These are phyloP conservation scores for Atethmia centrago DNA, from an alignment of 2,888 invertebrate species.

Conservation along the genomic window DNA sequence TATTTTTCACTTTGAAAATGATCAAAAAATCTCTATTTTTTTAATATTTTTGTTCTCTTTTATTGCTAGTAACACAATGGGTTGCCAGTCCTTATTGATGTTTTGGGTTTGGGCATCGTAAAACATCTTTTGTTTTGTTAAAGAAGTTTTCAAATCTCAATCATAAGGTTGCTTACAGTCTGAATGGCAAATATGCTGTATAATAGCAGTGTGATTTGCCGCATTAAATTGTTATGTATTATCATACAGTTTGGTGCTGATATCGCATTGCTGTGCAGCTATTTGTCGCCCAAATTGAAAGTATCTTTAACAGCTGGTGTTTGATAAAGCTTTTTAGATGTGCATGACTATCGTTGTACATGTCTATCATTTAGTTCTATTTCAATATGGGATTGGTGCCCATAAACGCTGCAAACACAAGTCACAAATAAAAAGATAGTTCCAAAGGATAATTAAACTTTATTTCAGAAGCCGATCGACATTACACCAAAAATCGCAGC, in stretches of 20 bases:
- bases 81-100: constrained; percentile 77
- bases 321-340: constrained; percentile 36
- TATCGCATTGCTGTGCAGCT: constrained; percentile 13
- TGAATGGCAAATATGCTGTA: constrained; percentile 28
- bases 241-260: neutral
- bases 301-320: constrained; percentile 13
- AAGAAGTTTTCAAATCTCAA: neutral
- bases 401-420: constrained; percentile 85
- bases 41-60: constrained; percentile 4
- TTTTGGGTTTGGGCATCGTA: constrained; percentile 33
- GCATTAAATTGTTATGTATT: constrained; percentile 22
- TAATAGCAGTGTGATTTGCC: constrained; percentile 10
- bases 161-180: constrained; percentile 35
- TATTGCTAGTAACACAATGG: constrained; percentile 80
- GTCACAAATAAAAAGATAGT: constrained; percentile 18
- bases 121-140: constrained; percentile 7
- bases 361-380: constrained; percentile 42
- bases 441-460: constrained; percentile 18
- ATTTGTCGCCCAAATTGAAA: constrained; percentile 50
- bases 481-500: constrained; percentile 51
- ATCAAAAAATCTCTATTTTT: neutral
- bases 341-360: constrained; percentile 47
- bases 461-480: constrained; percentile 65
- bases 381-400: constrained; percentile 80
- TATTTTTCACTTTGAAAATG: neutral